A percentile compares a stretch with the other conserved stretches of the same genome.
These are phyloP conservation scores for Orcinus orca DNA, from an alignment of 2,113 vertebrate genomes.

Conservation along the genomic window DNA sequence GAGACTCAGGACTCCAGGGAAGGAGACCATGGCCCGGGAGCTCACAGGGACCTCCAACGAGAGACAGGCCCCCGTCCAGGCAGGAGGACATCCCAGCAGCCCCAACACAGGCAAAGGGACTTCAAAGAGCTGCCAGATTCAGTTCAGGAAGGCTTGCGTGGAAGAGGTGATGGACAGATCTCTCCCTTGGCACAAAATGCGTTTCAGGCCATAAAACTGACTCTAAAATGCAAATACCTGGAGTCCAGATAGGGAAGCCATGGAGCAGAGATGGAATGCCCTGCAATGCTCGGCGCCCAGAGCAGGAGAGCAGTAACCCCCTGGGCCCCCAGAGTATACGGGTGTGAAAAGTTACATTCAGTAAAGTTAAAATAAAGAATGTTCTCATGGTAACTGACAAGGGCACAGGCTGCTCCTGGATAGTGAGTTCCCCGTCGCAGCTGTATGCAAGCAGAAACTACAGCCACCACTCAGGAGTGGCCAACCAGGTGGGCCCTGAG, in stretches of 20 bases:
- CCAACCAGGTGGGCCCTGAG: not conserved
- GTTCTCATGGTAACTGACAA: fast-evolving
- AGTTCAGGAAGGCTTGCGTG: not conserved
- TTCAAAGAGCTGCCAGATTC: fast-evolving
- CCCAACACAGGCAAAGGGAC: fast-evolving
- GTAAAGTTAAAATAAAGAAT: fast-evolving
- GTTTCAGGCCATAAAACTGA: not conserved
- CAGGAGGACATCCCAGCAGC: not conserved
- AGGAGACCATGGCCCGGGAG: fast-evolving
- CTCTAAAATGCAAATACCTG: not conserved
- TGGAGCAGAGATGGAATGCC: fast-evolving
- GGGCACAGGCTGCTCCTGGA: not conserved
- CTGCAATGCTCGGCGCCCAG: fast-evolving
- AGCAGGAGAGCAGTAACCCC: not conserved
- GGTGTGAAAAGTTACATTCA: fast-evolving
- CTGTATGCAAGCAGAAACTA: fast-evolving
- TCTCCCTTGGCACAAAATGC: not conserved
- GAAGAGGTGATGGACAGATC: fast-evolving
- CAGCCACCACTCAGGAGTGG: fast-evolving
- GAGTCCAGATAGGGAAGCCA: not conserved
- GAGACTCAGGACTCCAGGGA: no score
- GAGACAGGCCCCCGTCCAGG: not conserved
- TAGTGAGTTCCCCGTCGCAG: fast-evolving
- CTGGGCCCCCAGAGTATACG: fast-evolving
- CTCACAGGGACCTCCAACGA: no score